Evolutionary conservation across 64 coral and sea anemone genomes (phyloP).

Genomic region (Actinia equina): DNA sequence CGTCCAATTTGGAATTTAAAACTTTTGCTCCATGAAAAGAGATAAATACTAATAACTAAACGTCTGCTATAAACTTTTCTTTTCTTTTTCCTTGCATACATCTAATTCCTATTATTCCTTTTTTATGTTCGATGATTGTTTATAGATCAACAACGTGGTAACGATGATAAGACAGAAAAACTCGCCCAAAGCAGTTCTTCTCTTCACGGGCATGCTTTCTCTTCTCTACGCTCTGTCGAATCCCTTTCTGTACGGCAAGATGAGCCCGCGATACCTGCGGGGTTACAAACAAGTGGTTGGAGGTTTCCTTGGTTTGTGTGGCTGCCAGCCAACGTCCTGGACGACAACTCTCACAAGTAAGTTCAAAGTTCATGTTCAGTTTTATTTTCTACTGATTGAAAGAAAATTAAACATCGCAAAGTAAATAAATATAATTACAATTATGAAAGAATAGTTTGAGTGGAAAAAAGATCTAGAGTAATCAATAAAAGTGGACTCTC

Average conservation of each 20-base stretch:
- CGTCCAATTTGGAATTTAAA: too few relatives aligned
- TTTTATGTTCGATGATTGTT: not conserved
- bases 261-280: constrained; percentile 78
- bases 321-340: constrained; percentile 14
- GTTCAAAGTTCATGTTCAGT: not conserved
- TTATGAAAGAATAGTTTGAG: too few relatives aligned
- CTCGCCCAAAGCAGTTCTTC: constrained; percentile 34
- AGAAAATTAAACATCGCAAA: too few relatives aligned
- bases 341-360: constrained; percentile 10
- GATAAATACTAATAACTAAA: too few relatives aligned
- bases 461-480: too few relatives aligned
- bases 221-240: constrained; percentile 73
- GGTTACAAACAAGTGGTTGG: constrained; percentile 61
- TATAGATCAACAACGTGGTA: constrained; percentile 64
- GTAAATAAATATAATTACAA: too few relatives aligned
- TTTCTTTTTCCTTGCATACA: not conserved
- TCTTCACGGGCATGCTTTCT: constrained; percentile 74
- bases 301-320: constrained; percentile 48
- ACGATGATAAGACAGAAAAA: constrained; percentile 55
- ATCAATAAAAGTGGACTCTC: too few relatives aligned
- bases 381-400: too few relatives aligned
- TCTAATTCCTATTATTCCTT: not conserved
- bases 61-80: too few relatives aligned
- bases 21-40: too few relatives aligned
- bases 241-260: constrained; percentile 75